Conservation (phyloP, 1,140 invertebrate species). For the Trissolcus basalis region DNA sequence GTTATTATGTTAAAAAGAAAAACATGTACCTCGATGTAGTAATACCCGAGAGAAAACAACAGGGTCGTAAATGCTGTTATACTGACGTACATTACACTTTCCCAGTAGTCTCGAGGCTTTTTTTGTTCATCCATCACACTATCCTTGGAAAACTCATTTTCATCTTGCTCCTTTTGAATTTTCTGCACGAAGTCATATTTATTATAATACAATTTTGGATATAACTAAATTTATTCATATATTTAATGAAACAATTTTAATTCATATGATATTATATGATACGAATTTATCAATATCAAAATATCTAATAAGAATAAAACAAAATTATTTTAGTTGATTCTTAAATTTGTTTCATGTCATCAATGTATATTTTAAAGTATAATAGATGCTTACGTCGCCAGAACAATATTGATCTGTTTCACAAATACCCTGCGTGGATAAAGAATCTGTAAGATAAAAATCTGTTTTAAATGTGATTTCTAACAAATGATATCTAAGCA, state of each 20-base stretch:
- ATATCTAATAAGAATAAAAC: neutral
- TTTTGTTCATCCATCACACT: slow-evolving; percentile 48
- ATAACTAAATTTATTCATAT: neutral
- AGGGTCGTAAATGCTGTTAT: slow-evolving; percentile 83
- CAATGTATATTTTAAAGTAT: neutral
- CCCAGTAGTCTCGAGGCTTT: slow-evolving; percentile 64
- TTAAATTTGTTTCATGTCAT: no score
- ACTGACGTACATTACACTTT: slow-evolving; percentile 67
- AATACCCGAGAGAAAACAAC: slow-evolving; percentile 85
- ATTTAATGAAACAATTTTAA: neutral
- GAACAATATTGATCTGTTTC: slow-evolving; percentile 52
- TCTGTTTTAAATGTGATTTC: neutral
- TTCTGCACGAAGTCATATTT: slow-evolving; percentile 25
- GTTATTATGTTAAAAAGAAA: slow-evolving; percentile 43
- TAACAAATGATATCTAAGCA: neutral
- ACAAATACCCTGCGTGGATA: slow-evolving; percentile 40
- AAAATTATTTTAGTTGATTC: no score
- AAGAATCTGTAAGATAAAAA: slow-evolving; percentile 15
- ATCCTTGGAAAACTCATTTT: slow-evolving; percentile 50
- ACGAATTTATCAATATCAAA: neutral
- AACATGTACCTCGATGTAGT: slow-evolving; percentile 80
- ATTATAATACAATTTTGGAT: neutral
- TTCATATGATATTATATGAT: neutral
- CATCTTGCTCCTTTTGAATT: slow-evolving; percentile 42
- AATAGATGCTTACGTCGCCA: slow-evolving; percentile 21